Evolutionary conservation across 2,113 vertebrate genomes (phyloP).

Genomic region (Cyprinus carpio): DNA sequence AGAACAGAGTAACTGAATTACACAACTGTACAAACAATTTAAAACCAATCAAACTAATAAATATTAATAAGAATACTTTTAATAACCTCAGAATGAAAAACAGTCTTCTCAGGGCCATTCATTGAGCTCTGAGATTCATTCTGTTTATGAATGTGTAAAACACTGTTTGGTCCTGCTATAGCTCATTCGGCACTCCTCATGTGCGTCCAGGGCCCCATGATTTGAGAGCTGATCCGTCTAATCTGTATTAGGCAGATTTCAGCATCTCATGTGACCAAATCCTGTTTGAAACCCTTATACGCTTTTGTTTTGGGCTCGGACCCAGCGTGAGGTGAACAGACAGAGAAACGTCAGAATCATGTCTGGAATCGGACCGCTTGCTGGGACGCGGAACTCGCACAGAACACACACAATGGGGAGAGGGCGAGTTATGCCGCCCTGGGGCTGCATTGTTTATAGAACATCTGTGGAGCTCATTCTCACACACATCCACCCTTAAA

Average conservation of each 20-base stretch:
- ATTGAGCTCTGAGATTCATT: neutral
- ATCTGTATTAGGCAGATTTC: conserved; percentile 5
- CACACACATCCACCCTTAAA: neutral
- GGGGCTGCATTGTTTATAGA: conserved; percentile 13
- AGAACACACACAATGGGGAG: conserved; percentile 5
- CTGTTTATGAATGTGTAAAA: neutral
- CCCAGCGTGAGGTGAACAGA: neutral
- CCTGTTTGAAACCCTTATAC: neutral
- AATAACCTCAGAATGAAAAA: neutral
- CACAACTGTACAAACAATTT: too few relatives aligned
- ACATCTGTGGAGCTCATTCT: conserved; percentile 26
- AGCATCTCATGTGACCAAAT: conserved; percentile 16
- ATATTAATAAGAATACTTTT: neutral
- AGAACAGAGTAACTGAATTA: neutral
- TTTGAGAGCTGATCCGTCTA: neutral
- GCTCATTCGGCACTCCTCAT: neutral
- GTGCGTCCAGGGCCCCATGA: neutral
- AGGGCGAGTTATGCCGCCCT: too few relatives aligned
- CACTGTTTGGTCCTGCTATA: neutral
- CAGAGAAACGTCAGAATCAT: neutral
- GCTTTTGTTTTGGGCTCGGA: neutral
- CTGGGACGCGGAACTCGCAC: neutral
- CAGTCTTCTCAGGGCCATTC: neutral
- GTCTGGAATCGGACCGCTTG: neutral
- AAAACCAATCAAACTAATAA: too few relatives aligned